Conservation (phyloP, 1,140 invertebrate genomes). For the Pollicipes pollicipes region DNA sequence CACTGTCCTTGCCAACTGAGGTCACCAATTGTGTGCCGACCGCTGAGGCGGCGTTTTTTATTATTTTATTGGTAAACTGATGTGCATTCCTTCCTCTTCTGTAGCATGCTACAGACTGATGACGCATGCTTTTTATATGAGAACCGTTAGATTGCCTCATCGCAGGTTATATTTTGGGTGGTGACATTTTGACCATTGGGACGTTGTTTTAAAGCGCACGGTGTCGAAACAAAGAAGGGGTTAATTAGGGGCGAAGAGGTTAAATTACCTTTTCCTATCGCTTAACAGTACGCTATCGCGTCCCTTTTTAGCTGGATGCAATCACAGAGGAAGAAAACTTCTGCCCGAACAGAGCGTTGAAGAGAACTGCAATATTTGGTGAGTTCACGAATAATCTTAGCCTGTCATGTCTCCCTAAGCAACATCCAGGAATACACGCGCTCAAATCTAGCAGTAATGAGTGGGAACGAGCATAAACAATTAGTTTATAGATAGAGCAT, state of each 20-base stretch:
- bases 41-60: background rate
- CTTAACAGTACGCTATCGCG: too few species aligned
- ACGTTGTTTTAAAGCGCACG: background rate
- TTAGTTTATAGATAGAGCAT: conserved; percentile 21
- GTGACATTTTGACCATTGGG: background rate
- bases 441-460: background rate
- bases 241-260: too few species aligned
- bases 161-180: background rate
- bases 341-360: background rate
- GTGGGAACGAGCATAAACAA: conserved; percentile 4
- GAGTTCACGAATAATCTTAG: background rate
- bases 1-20: background rate
- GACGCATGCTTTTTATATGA: background rate
- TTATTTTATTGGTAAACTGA: too few species aligned
- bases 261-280: background rate
- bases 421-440: too few species aligned
- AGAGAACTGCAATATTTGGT: conserved; percentile 8
- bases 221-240: too few species aligned
- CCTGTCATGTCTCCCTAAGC: too few species aligned
- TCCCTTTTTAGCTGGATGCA: conserved; percentile 3
- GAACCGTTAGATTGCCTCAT: too few species aligned
- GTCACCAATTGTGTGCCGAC: too few species aligned
- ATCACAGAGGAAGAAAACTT: background rate
- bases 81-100: too few species aligned
- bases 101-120: background rate